Evolutionary conservation across 2,888 invertebrate species (phyloP).

Genomic region (Crepidodera aurea): DNA sequence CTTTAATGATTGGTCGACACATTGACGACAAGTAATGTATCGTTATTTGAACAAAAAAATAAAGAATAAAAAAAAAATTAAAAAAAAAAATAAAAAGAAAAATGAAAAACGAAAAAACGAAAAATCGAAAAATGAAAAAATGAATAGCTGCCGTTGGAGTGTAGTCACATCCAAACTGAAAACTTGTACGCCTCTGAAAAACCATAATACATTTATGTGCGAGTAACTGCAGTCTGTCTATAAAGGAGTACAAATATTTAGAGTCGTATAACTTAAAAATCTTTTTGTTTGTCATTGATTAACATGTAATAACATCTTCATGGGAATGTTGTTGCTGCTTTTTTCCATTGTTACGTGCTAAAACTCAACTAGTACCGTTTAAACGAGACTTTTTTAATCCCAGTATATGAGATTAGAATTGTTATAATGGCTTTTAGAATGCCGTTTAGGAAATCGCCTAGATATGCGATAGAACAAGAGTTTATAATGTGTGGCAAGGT

Average conservation of each 20-base stretch:
- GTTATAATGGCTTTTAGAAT: constrained; percentile 21
- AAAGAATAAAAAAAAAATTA: no score
- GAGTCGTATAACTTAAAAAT: constrained; percentile 32
- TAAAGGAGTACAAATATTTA: constrained; percentile 25
- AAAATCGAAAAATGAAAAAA: no score
- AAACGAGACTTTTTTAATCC: constrained; percentile 18
- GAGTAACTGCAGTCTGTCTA: constrained; percentile 20
- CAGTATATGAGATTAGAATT: constrained; percentile 15
- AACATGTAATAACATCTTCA: constrained; percentile 37
- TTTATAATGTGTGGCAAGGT: constrained; percentile 3
- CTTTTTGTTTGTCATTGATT: constrained; percentile 38
- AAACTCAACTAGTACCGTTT: constrained; percentile 21
- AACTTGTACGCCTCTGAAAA: constrained; percentile 11
- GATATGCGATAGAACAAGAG: not conserved
- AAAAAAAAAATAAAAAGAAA: no score
- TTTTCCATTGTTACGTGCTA: constrained; percentile 12
- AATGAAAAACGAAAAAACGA: no score
- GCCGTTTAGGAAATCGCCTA: constrained; percentile 18
- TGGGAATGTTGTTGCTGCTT: constrained; percentile 33
- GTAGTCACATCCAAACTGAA: not conserved
- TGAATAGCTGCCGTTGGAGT: no score
- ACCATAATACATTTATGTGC: constrained; percentile 20
- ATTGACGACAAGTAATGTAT: no score
- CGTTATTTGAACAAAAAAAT: no score
- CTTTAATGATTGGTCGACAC: no score